Conservation (phyloP, 2,888 invertebrate species). For the Calameuta idolon region DNA sequence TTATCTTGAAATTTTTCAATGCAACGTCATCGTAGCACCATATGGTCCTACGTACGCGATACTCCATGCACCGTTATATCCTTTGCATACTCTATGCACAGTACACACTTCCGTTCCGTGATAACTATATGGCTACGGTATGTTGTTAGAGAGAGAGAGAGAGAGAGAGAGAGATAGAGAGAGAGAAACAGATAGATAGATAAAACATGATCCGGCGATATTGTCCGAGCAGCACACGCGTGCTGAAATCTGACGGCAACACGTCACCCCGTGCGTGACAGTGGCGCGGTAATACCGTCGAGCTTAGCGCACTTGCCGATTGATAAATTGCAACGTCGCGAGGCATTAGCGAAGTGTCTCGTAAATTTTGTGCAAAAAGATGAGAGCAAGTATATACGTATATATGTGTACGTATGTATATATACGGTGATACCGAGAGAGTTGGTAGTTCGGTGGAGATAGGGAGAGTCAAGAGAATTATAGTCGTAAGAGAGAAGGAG, state of each 20-base stretch:
- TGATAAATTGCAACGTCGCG: not conserved
- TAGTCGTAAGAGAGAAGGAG: constrained; percentile 17
- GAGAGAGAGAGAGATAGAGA: too few species aligned
- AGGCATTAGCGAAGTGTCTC: not conserved
- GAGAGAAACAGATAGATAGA: not conserved
- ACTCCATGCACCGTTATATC: not conserved
- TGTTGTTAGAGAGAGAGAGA: not conserved
- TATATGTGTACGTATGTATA: not conserved
- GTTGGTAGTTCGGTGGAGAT: not conserved
- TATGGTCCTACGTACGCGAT: not conserved
- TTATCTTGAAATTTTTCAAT: not conserved
- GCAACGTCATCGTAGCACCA: not conserved
- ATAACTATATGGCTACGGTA: not conserved
- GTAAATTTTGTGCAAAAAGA: not conserved
- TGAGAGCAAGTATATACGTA: not conserved
- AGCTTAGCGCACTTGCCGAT: not conserved
- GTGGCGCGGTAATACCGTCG: not conserved
- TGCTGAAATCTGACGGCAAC: constrained; percentile 42
- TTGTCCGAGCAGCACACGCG: constrained; percentile 32
- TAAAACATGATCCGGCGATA: not conserved
- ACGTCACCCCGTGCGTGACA: not conserved
- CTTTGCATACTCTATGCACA: too few species aligned
- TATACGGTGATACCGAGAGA: not conserved
- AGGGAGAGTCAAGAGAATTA: constrained; percentile 8
- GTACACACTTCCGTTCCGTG: not conserved